Base-by-base conservation (phyloP, 2,888 invertebrate species). In the Megalurothrips usitatus region DNA sequence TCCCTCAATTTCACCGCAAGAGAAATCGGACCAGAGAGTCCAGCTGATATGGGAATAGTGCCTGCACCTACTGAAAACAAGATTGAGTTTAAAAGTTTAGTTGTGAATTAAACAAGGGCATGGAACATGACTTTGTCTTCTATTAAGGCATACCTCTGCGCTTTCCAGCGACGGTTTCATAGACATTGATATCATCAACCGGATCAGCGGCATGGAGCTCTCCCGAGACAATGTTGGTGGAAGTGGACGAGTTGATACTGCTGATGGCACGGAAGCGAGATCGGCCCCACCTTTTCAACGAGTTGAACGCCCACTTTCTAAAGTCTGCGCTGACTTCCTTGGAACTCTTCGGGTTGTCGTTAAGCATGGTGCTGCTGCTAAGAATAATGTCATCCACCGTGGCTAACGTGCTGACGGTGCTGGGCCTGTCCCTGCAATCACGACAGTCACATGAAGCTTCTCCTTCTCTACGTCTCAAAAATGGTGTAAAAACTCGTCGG, bases 271-370 rank as follows among this genome's bases (percentile, higher is more conserved):
- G 91, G 86, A 95, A 89, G 84, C 94, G 91, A 85, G 92, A 94
- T 86, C 92, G 92, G 82, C 95, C 94, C 95, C 95, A 96, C 86
- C 94, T 94, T 87, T 94, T 94, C 81, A 96, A 88, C 47, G 93
- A 93, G 87, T 94, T 94, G 87, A 96, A 93, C 86, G 94, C 93
- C 79, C 93, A 92, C 87, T 90, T 88, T 88, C 91, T 90, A 26
- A 75, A 26, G 26, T 75, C 68, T 11, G 84, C 23, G 26, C 9
- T 23, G 0, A 26, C 9, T 26, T 75, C 68, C 68, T 26, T 75
- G 26, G 26, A 9, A 10, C 26, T 12, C 68, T 75, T 75, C 11
- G 68, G 68, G 68, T 75, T 75, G 68, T 23, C 68, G 68, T 26
- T 75, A 6, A 58, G 58, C 68, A 75, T 26, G 10, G 11, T 75